Base-by-base conservation (phyloP, 2,888 invertebrate species). In the Caenorhabditis imperialis region DNA sequence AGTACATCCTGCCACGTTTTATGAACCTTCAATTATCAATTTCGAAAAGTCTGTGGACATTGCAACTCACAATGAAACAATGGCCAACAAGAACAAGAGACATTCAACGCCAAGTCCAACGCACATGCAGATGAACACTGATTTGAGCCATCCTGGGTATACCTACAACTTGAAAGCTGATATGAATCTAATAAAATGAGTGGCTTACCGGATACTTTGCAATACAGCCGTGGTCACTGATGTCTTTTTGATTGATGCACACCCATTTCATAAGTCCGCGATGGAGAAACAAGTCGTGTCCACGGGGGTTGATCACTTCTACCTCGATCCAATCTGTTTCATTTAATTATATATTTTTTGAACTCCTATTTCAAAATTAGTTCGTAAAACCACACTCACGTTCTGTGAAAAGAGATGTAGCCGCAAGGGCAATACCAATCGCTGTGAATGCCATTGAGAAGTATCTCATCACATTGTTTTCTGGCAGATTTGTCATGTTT, bases 181-280 rank as follows among this genome's bases (percentile, higher is more conserved):
- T 23, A 20, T 42, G 22, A n/a, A 3, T 30, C 18, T 40, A 3
- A 8, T 8, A 18, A 42, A 33, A n/a, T 37, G 12, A 51, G 23
- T 2, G 14, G 5, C n/a, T 30, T 27, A 70, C 70, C 55, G 70
- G 61, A 14, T 55, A 70, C 16, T 70, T 70, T 2, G 70, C 61
- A 27, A 55, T 55, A 37, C 61, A 71, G n/a, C 35, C 20, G 16
- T 54, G 44, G 14, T 51, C 57, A 33, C 55, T 63, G 5, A 71
- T 44, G 16, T 71, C 55, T 37, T 62, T 57, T 20, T 70, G 62
- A 20, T 50, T 50, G 37, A 63, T 57, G 35, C 74, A 74, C 12
- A 74, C 74, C 74, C 74, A 74, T 62, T 67, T 38, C 45, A 74
- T 40, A 5, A 74, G 42, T 7, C 74, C 74, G 0, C 67, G 67